Evolutionary conservation across 2,113 vertebrate genomes (phyloP), one percentile per base, ranked within the genome.

Genomic region (Axis porcinus): DNA sequence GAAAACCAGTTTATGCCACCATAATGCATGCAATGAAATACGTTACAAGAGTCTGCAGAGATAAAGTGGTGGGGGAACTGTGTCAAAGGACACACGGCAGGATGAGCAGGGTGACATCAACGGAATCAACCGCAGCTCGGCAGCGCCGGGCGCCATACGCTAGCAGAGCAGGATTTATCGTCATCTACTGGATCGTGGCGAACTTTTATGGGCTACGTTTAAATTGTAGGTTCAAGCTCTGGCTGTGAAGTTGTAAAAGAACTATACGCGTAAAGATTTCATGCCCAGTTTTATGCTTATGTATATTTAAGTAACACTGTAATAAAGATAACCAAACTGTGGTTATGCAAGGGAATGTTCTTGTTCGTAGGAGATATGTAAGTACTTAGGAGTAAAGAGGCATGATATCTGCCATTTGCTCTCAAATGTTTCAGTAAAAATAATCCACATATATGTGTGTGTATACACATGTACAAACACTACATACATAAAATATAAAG

Each of bases 131-230:
- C 5, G 7, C 4, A 0, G 55, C 21, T 4, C 0, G 1, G 5
- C 5, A 5, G 62, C 4, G 23, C 55, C 16, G 1, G 16, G 19
- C 1, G 1, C 4, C 81, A 8, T 0, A 17, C 3, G 5, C 6
- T 3, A 4, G 9, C 6, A 55, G 62, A 23, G 28, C 10, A 50
- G 54, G 36, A 52, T 25, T 14, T 6, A 36, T n/a, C 2, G 1
- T 25, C 33, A 82, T 27, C 58, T 21, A 1, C 1, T 50, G 21
- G 33, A 27, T 50, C 62, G 7, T 7, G 8, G 57, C 27, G 27
- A 57, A 78, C 64, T 82, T 95, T 60, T 21, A 82, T 2, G 43
- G 58, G 70, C 86, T 93, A 6, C 4, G 2, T 74, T 93, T 82
- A 60, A 89, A 92, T 23, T 45, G 85, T 54, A 79, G 79, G 54